A percentile compares a stretch with the other conserved stretches of the same genome.
Evolutionary conservation across 2,888 invertebrate genomes (phyloP).

Genomic region (Philonicus albiceps): DNA sequence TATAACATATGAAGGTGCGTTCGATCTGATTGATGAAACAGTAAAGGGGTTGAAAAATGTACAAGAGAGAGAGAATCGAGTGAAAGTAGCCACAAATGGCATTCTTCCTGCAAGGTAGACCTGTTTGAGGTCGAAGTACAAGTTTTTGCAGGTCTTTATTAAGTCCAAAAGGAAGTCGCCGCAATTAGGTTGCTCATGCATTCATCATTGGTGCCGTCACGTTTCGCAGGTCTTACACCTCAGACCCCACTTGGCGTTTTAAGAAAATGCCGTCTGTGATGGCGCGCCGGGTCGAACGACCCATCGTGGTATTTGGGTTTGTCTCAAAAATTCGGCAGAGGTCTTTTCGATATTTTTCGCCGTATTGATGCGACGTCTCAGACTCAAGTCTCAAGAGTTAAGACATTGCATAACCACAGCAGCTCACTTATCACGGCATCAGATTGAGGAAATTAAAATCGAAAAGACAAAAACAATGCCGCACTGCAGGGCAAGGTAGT

Average conservation of each 20-base stretch:
- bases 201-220: neutral
- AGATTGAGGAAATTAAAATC: neutral
- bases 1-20: neutral
- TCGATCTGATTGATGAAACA: neutral
- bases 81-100: neutral
- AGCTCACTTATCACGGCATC: neutral
- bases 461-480: neutral
- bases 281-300: neutral
- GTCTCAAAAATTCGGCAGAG: neutral
- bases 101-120: neutral
- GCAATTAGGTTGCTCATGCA: neutral
- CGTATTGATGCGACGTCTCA: neutral
- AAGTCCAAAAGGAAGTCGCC: neutral
- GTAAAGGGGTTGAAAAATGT: neutral
- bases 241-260: neutral
- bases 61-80: neutral
- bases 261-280: neutral
- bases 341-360: neutral
- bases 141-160: neutral
- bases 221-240: neutral
- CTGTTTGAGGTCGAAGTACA: neutral
- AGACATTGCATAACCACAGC: neutral
- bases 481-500: constrained; percentile 17
- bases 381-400: neutral
- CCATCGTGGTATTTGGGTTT: neutral